Conservation (phyloP, 1,140 invertebrate species). For the Condylostylus longicornis region DNA sequence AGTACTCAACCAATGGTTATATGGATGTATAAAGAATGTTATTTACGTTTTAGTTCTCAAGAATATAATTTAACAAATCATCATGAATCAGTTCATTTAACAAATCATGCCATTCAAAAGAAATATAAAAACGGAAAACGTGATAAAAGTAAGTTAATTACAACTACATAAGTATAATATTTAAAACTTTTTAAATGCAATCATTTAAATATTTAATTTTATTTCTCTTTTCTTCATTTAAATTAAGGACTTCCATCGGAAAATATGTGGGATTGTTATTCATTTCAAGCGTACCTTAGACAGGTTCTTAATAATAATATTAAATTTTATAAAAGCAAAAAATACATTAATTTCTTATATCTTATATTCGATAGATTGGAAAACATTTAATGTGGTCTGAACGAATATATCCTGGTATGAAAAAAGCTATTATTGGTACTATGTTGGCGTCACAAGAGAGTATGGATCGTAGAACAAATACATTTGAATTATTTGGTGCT, state of each 20-base stretch:
- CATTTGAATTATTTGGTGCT: constrained; percentile 85
- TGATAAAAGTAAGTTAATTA: constrained; percentile 51
- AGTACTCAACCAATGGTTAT: constrained; percentile 78
- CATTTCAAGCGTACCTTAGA: constrained; percentile 54
- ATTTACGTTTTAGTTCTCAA: constrained; percentile 84
- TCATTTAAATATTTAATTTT: constrained; percentile 1
- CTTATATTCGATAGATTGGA: constrained; percentile 51
- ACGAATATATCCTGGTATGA: constrained; percentile 80
- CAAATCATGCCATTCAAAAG: constrained; percentile 86
- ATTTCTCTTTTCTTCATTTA: neutral
- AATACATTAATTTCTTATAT: too few species aligned
- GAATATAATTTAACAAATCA: constrained; percentile 77
- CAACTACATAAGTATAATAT: too few species aligned
- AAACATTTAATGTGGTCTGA: constrained; percentile 60
- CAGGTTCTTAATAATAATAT: too few species aligned
- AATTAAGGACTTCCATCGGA: constrained; percentile 54
- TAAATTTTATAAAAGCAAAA: too few species aligned
- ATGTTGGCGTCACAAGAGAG: constrained; percentile 72
- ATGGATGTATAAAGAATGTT: constrained; percentile 87
- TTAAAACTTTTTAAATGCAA: constrained; percentile 26
- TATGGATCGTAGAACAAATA: constrained; percentile 73
- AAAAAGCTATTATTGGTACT: constrained; percentile 70
- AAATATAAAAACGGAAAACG: constrained; percentile 71
- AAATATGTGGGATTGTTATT: constrained; percentile 78
- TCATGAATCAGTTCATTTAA: constrained; percentile 84